Evolutionary conservation across 1,140 invertebrate species (phyloP).

Genomic region (Heliothis virescens): DNA sequence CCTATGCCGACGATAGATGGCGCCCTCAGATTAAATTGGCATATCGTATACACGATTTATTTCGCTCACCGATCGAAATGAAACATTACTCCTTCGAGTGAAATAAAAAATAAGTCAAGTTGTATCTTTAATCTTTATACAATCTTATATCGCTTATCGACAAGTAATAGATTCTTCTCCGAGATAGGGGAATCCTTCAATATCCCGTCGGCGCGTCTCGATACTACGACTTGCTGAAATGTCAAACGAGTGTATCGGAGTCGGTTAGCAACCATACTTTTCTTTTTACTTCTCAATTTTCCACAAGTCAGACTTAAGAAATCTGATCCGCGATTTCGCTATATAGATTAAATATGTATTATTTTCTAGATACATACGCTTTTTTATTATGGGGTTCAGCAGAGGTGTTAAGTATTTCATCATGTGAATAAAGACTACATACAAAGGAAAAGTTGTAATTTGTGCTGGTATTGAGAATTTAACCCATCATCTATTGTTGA

Average conservation of each 20-base stretch:
- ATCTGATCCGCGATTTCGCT: conserved; percentile 60
- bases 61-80: conserved; percentile 59
- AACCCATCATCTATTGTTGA: too few relatives aligned
- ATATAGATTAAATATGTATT: conserved; percentile 37
- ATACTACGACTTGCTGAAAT: conserved; percentile 40
- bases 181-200: conserved; percentile 59
- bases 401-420: too few relatives aligned
- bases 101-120: conserved; percentile 47
- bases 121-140: neutral
- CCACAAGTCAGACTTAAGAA: conserved; percentile 51
- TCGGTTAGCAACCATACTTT: conserved; percentile 61
- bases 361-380: conserved; percentile 23
- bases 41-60: conserved; percentile 66
- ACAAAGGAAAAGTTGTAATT: too few relatives aligned
- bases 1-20: conserved; percentile 72
- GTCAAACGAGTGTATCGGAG: conserved; percentile 44
- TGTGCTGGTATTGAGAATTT: too few relatives aligned
- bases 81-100: conserved; percentile 52
- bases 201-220: conserved; percentile 53
- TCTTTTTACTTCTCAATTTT: conserved; percentile 71
- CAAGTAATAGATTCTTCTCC: conserved; percentile 57
- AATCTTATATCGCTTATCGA: conserved; percentile 19
- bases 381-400: too few relatives aligned
- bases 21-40: conserved; percentile 76
- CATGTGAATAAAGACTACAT: too few relatives aligned